Conservation (phyloP, 2,797 vertebrate genomes). For the Trichosurus vulpecula region DNA sequence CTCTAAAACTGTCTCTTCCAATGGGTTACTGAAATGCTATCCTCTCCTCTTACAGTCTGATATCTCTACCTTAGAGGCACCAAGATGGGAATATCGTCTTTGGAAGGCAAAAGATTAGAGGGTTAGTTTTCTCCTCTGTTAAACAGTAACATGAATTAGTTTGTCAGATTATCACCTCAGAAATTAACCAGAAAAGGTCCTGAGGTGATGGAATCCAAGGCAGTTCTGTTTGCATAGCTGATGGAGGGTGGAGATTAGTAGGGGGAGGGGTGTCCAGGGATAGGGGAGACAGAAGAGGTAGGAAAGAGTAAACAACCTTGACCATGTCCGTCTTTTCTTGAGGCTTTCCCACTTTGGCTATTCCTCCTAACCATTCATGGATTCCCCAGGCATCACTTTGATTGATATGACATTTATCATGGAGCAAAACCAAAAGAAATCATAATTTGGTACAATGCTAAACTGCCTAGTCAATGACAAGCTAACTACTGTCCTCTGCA, state of each 20-base stretch:
- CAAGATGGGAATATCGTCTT: background rate
- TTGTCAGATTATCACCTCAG: background rate
- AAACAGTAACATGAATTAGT: background rate
- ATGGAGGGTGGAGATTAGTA: background rate
- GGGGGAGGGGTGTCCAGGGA: background rate
- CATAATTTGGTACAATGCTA: conserved; percentile 7
- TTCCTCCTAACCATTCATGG: background rate
- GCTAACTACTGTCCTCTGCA: conserved; percentile 41
- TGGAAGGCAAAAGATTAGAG: background rate
- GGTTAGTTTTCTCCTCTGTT: background rate
- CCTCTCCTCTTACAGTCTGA: background rate
- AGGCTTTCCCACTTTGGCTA: background rate
- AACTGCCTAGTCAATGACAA: conserved; percentile 58
- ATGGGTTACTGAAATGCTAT: too few species aligned
- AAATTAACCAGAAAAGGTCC: background rate
- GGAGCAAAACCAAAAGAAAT: background rate
- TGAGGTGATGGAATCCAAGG: background rate
- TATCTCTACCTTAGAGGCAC: background rate
- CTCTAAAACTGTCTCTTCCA: background rate
- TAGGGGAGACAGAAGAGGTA: background rate
- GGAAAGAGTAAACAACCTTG: background rate
- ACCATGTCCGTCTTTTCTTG: background rate
- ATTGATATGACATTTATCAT: conserved; percentile 35
- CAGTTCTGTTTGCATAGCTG: background rate
- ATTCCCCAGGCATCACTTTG: conserved; percentile 34